Conservation (phyloP, 2,888 invertebrate species). For the Pycnomerus fuliginosus region DNA sequence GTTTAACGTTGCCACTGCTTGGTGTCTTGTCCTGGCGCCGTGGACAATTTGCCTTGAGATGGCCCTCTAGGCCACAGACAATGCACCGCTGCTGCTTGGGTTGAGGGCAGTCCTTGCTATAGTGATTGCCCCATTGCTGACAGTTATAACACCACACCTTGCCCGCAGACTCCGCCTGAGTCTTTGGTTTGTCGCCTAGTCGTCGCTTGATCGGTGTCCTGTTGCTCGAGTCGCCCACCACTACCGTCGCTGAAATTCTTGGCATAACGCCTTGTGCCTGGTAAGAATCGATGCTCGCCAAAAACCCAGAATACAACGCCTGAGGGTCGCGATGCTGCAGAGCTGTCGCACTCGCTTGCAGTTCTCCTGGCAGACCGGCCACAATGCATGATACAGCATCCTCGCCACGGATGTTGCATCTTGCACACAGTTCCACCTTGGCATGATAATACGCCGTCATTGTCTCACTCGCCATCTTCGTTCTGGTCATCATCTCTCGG, state of each 20-base stretch:
- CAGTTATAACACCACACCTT: constrained; percentile 13
- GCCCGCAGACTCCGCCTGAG: neutral
- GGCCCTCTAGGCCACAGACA: constrained; percentile 7
- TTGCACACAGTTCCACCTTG: constrained; percentile 4
- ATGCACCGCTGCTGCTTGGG: constrained; percentile 8
- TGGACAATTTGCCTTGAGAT: constrained; percentile 2
- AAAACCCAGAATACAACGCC: neutral
- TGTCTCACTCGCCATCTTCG: constrained; percentile 1
- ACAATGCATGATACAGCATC: constrained; percentile 3
- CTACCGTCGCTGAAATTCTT: too few species aligned
- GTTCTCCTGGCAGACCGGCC: neutral
- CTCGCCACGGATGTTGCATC: constrained; percentile 1
- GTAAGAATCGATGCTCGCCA: neutral
- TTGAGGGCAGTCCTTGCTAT: constrained; percentile 10
- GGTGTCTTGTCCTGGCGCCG: too few species aligned
- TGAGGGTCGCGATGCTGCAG: neutral
- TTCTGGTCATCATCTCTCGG: constrained; percentile 1
- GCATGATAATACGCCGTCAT: constrained; percentile 3
- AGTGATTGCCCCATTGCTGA: constrained; percentile 5
- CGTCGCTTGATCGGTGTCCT: too few species aligned
- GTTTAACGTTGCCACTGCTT: too few species aligned
- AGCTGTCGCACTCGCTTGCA: neutral
- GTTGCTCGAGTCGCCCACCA: too few species aligned
- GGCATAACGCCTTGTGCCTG: too few species aligned
- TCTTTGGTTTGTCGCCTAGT: neutral